Percentiles rank a stretch among this genome's conserved stretches.
These are phyloP conservation scores for Apis laboriosa DNA, from an alignment of 1,140 invertebrate genomes.

Conservation along the genomic window DNA sequence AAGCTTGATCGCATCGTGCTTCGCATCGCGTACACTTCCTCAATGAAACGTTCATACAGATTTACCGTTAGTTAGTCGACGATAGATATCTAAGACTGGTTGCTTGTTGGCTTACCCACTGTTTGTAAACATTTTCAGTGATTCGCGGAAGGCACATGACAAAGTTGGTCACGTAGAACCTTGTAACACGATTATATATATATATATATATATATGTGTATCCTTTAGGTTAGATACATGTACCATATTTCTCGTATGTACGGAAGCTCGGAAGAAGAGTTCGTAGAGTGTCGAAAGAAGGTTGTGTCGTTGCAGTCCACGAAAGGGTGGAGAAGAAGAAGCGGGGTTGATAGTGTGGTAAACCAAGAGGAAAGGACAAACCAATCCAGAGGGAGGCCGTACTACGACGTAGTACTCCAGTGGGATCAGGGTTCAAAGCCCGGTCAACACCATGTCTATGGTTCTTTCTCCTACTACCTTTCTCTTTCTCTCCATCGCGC, in stretches of 20 bases:
- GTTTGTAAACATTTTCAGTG: constrained; percentile 47
- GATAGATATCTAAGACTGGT: constrained; percentile 22
- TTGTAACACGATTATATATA: too few relatives aligned
- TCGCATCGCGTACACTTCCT: not conserved
- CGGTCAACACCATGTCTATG: constrained; percentile 71
- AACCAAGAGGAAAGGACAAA: constrained; percentile 53
- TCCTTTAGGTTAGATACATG: not conserved
- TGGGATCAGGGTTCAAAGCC: constrained; percentile 74
- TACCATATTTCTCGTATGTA: not conserved
- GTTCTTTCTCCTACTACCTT: constrained; percentile 39
- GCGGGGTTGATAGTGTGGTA: constrained; percentile 67
- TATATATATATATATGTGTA: too few relatives aligned
- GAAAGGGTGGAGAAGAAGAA: constrained; percentile 47
- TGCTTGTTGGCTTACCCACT: not conserved
- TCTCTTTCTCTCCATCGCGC: not conserved
- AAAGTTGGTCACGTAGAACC: not conserved
- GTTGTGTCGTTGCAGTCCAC: constrained; percentile 37
- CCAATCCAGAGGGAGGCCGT: constrained; percentile 62
- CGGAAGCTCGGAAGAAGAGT: too few relatives aligned
- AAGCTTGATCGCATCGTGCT: not conserved
- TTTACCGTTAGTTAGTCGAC: constrained; percentile 19
- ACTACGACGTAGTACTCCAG: constrained; percentile 72
- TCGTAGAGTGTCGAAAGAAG: not conserved
- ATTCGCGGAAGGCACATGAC: not conserved
- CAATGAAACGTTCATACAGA: constrained; percentile 3